phyloP scores from a whole-genome alignment of 2,113 vertebrate genomes.

The Lutjanus erythropterus region DNA sequence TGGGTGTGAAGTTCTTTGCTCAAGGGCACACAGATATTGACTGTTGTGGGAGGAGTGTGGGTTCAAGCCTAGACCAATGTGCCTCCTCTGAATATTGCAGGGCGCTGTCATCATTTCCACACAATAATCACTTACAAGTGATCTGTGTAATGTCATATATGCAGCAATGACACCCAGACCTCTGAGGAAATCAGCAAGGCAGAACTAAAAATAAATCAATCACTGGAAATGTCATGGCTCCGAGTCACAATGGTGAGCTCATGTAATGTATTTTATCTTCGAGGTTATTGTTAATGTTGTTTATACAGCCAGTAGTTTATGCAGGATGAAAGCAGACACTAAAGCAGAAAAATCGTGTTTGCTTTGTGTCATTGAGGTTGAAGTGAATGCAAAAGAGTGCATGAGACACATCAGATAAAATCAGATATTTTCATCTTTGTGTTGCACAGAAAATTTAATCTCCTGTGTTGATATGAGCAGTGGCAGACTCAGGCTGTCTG shows the following conservation, averaged over 20 bases:
- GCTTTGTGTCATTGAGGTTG: not conserved
- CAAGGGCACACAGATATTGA: slow-evolving; percentile 33
- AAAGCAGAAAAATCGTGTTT: not conserved
- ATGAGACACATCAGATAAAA: not conserved
- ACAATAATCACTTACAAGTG: slow-evolving; percentile 19
- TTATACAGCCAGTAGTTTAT: slow-evolving; percentile 3
- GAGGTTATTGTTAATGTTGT: slow-evolving; percentile 19
- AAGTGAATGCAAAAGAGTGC: not conserved
- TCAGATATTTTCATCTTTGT: not conserved
- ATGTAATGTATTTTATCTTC: not conserved
- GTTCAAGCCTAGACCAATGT: slow-evolving; percentile 11
- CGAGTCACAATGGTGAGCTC: not conserved
- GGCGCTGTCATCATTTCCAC: slow-evolving; percentile 14
- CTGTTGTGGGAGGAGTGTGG: slow-evolving; percentile 19
- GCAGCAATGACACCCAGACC: slow-evolving; percentile 16
- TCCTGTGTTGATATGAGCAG: slow-evolving; percentile 16
- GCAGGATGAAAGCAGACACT: not conserved
- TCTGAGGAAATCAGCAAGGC: slow-evolving; percentile 45
- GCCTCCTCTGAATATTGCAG: slow-evolving; percentile 33
- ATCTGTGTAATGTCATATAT: slow-evolving; percentile 44
- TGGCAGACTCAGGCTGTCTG: too few species aligned
- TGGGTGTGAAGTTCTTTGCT: slow-evolving; percentile 46
- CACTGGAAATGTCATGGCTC: slow-evolving; percentile 35
- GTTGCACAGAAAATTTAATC: slow-evolving; percentile 4
- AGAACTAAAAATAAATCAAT: slow-evolving; percentile 56